Evolutionary conservation across 2,113 vertebrate species (phyloP), one percentile per base, ranked within the genome.

Genomic region (Myodes glareolus): DNA sequence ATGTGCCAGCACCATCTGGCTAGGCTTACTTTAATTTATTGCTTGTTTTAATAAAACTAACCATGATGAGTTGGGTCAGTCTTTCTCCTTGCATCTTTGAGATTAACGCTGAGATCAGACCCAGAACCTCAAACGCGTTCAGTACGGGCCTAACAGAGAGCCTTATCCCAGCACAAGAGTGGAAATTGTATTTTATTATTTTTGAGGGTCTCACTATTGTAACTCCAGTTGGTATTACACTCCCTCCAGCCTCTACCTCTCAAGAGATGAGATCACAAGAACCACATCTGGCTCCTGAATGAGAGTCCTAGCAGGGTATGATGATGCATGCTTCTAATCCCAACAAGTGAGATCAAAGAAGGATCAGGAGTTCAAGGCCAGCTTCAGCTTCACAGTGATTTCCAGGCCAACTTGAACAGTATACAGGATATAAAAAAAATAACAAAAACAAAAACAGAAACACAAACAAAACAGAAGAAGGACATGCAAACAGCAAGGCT

Each of bases 231-330:
- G 77, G 77, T 7, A 29, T 52, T 16, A 33, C 29, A 36, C 29
- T 36, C 47, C 6, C 2, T 36, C 76, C 31, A 52, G 31, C 77
- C 17, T 80, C 47, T 52, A 19, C 77, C 17, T 36, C 31, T 8
- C 8, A 47, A 52, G 31, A 80, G 31, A 52, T 36, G 8, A 80
- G 77, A 36, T 21, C 77, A 52, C 0, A 52, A 36, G 31, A 52
- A 10, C 7, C 77, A 80, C 47, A 80, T 1, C 31, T 52, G 81
- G 61, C 81, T 25, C 9, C 55, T 63, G n/a, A 84, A 23, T 14
- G 36, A 61, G 36, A 25, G 29, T 27, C 52, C 5, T n/a, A n/a
- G 42, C 0, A 4, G 52, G 42, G 1, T 7, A 0, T 47, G 0
- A 19, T 45, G 19, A 17, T 23, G 61, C 5, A 52, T 0, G 0